Evolutionary conservation across 2,113 vertebrate species (phyloP).

Genomic region (Andinoacara biseriatus): DNA sequence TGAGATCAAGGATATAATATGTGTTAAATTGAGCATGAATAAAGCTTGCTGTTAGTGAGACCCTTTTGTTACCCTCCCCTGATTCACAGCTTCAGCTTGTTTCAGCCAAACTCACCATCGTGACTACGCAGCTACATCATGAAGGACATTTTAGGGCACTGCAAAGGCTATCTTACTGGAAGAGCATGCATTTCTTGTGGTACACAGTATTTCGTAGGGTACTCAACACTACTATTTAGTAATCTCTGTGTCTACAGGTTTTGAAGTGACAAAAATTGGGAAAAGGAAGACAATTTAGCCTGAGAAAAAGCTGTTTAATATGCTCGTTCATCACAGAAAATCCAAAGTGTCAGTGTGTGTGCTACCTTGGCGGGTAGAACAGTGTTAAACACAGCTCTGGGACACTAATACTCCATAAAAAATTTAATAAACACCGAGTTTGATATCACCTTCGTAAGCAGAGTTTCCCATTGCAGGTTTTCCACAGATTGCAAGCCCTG

Average conservation of each 20-base stretch:
- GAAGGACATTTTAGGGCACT: neutral
- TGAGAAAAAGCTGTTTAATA: neutral
- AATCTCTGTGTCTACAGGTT: too few species aligned
- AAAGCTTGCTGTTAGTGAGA: constrained; percentile 44
- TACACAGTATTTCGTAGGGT: neutral
- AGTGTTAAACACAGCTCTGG: constrained; percentile 1
- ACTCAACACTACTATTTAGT: too few species aligned
- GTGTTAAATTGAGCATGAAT: constrained; percentile 73
- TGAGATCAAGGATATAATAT: constrained; percentile 56
- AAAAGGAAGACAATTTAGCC: neutral
- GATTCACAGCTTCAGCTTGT: constrained; percentile 18
- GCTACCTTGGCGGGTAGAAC: neutral
- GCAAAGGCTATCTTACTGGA: neutral
- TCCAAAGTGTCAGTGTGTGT: neutral
- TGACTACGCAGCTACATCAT: neutral
- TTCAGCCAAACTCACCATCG: constrained; percentile 12
- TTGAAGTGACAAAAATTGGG: neutral
- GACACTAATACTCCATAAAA: constrained; percentile 11
- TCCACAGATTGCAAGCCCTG: constrained; percentile 21
- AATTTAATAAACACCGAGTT: neutral
- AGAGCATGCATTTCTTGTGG: neutral
- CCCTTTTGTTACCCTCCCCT: constrained; percentile 42
- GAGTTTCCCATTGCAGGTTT: constrained; percentile 2
- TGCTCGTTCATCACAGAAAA: neutral
- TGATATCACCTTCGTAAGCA: neutral